Conservation (phyloP, 1,140 invertebrate genomes). For the Drosophila melanogaster region Release_6_plus_ISO1_MT NC_004354.4:9251001-9251500, state of each 20-base stretch:
- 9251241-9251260: not conserved
- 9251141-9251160: not conserved
- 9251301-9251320: slow-evolving; percentile 74
- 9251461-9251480: not conserved
- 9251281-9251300: slow-evolving; percentile 26
- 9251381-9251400: slow-evolving; percentile 32
- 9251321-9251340: slow-evolving; percentile 48
- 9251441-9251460: not conserved
- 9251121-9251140: slow-evolving; percentile 21
- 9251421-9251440: slow-evolving; percentile 8
- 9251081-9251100: not conserved
- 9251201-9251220: slow-evolving; percentile 47
- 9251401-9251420: slow-evolving; percentile 7
- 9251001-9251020: slow-evolving; percentile 89
- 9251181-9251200: slow-evolving; percentile 63
- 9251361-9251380: slow-evolving; percentile 55
- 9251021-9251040: slow-evolving; percentile 86
- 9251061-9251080: not conserved
- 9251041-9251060: not conserved
- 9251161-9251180: slow-evolving; percentile 7
- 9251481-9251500: not conserved
- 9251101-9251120: no score
- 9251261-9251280: not conserved
- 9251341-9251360: not conserved
- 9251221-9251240: slow-evolving; percentile 35